A percentile compares a stretch with the other conserved stretches of the same genome.
Evolutionary conservation across 2,888 invertebrate genomes (phyloP).

Genomic region (Monoplex corrugatus): DNA sequence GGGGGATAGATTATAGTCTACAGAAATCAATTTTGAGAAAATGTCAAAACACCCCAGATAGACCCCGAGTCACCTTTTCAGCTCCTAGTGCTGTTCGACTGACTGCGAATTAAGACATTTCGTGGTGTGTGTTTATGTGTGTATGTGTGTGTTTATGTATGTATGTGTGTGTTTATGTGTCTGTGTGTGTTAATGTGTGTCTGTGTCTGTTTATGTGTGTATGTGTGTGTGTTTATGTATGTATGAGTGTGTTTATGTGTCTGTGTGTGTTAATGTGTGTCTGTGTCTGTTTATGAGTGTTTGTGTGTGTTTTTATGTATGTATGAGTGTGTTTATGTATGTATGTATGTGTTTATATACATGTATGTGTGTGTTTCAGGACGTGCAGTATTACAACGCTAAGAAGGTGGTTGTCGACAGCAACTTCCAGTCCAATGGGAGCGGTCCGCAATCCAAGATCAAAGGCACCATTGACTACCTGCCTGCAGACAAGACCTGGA

Average conservation of each 20-base stretch:
- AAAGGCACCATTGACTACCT: conserved; percentile 60
- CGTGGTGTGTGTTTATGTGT: neutral
- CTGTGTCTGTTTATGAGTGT: neutral
- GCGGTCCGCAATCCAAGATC: conserved; percentile 41
- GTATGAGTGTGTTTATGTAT: neutral
- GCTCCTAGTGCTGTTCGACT: too few species aligned
- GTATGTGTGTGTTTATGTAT: neutral
- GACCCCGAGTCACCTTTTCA: too few species aligned
- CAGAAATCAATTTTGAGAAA: too few species aligned
- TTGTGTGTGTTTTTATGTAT: neutral
- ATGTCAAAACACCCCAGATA: too few species aligned
- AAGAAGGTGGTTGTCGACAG: conserved; percentile 86
- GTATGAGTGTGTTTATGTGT: neutral
- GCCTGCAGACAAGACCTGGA: conserved; percentile 80
- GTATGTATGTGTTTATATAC: neutral
- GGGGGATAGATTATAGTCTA: too few species aligned
- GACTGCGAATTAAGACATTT: too few species aligned
- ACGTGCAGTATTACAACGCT: conserved; percentile 88
- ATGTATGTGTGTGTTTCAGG: conserved; percentile 54
- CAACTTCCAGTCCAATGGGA: neutral
- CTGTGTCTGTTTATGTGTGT: neutral
- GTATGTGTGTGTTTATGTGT: too few species aligned
- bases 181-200: neutral
- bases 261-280: neutral
- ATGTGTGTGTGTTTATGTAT: neutral